Evolutionary conservation across 1,140 invertebrate genomes (phyloP).

Genomic region (Pissodes strobi): DNA sequence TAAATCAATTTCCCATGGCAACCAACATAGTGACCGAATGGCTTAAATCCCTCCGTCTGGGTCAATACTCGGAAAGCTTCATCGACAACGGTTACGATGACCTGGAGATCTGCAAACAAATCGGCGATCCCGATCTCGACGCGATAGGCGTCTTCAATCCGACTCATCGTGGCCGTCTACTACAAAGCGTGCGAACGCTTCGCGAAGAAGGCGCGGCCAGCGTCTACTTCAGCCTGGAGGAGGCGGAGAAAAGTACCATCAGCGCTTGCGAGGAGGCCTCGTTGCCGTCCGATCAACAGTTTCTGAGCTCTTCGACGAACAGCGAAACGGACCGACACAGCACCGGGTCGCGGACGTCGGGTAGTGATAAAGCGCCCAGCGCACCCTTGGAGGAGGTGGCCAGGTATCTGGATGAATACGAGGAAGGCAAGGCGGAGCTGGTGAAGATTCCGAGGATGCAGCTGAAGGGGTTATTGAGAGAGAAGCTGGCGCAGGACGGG

Average conservation of each 20-base stretch:
- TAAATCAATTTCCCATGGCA: too few relatives aligned
- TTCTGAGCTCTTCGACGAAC: conserved; percentile 60
- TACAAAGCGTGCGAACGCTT: conserved; percentile 83
- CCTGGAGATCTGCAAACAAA: conserved; percentile 94
- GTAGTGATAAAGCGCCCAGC: conserved; percentile 24
- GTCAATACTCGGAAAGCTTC: conserved; percentile 90
- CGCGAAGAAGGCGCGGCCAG: conserved; percentile 89
- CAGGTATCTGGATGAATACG: conserved; percentile 78
- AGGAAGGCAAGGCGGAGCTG: conserved; percentile 81
- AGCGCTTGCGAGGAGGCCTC: background rate
- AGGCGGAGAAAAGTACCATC: conserved; percentile 58
- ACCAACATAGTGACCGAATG: conserved; percentile 90
- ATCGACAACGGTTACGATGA: conserved; percentile 97
- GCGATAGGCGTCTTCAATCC: conserved; percentile 91
- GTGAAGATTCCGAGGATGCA: conserved; percentile 80
- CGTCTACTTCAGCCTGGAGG: conserved; percentile 90
- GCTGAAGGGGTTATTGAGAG: conserved; percentile 75
- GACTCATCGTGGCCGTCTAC: conserved; percentile 74
- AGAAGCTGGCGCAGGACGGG: conserved; percentile 82
- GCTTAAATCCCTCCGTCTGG: conserved; percentile 86
- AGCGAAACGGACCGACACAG: conserved; percentile 57
- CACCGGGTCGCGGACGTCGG: conserved; percentile 55
- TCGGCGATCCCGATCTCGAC: conserved; percentile 92
- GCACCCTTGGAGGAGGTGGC: conserved; percentile 57
- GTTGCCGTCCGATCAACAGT: conserved; percentile 41